Evolutionary conservation across 37 sponge, comb jelly and placozoan species (phyloP), one percentile per base, ranked within the genome.

Genomic region (Aplysina aerophoba): DNA sequence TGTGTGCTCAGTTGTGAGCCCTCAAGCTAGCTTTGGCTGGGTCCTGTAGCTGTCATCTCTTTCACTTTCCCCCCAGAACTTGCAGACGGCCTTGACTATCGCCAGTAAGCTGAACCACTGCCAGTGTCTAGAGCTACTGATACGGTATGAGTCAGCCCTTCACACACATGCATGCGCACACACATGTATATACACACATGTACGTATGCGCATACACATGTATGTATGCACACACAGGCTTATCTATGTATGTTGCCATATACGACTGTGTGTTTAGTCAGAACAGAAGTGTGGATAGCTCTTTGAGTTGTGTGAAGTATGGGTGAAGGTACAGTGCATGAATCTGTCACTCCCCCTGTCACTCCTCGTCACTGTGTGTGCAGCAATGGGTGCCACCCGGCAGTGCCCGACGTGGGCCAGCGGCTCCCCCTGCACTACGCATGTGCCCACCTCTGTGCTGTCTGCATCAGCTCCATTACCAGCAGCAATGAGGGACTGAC

Each of bases 391-490:
- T 75, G 78, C 12, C 78, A 75, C 39, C 78, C 78, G 1, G 78
- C 78, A 39, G 40, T 75, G 17, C 78, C 78, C 13, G 78, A 75
- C 53, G 22, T 50, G 1, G 54, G 54, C 0, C 44, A 75, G 78
- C 39, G 22, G 78, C 78, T 75, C 78, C 78, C 78, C 15, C 54
- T 75, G 6, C 78, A 75, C 78, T 75, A 75, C 54, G 78, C 78
- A 25, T 75, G 78, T 25, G 37, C 78, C 54, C 37, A 75, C 78
- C 44, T 13, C 54, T 75, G 78, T 75, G 78, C 78, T 22, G 78
- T 36, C 44, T 75, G 78, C 39, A 44, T 75, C 20, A 50, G 54
- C 54, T 75, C 37, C 38, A 75, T 75, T 25, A 75, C 78, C 15
- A 24, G 54, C 19, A 75, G 38, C 31, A 36, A 40, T 2, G 16